phyloP scores from a whole-genome alignment of 2,888 invertebrate species.

The Zygogramma bicolorata region DNA sequence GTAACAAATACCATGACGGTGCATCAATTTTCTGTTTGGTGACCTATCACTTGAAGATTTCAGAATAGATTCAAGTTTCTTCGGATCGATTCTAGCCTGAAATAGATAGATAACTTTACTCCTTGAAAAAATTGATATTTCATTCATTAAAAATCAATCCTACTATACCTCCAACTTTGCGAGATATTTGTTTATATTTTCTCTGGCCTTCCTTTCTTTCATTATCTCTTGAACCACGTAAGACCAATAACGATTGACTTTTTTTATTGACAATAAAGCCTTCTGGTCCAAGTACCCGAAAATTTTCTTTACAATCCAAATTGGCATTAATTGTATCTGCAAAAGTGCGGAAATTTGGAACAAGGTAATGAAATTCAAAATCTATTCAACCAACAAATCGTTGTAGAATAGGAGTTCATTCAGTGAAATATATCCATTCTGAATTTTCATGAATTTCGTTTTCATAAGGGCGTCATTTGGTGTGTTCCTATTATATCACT shows the following conservation, averaged over 20 bases:
- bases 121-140: not conserved
- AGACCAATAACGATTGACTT: constrained; percentile 52
- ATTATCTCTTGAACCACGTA: constrained; percentile 46
- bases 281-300: constrained; percentile 50
- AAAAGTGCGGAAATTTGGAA: not conserved
- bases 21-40: not conserved
- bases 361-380: not conserved
- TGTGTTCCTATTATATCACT: too few species aligned
- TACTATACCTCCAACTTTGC: constrained; percentile 27
- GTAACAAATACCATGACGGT: constrained; percentile 13
- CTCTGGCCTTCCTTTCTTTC: constrained; percentile 48
- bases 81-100: constrained; percentile 10
- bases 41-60: not conserved
- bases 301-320: constrained; percentile 55
- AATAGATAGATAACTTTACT: not conserved
- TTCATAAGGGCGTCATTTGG: too few species aligned
- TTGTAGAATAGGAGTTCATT: too few species aligned
- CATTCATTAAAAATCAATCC: not conserved
- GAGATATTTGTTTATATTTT: constrained; percentile 43
- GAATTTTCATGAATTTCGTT: too few species aligned
- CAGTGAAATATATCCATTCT: too few species aligned
- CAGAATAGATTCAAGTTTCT: not conserved
- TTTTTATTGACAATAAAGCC: constrained; percentile 45
- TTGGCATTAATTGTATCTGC: constrained; percentile 53
- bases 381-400: too few species aligned